These are phyloP conservation scores for Maniola hyperantus DNA, from an alignment of 2,888 invertebrate species.

Conservation along the genomic window DNA sequence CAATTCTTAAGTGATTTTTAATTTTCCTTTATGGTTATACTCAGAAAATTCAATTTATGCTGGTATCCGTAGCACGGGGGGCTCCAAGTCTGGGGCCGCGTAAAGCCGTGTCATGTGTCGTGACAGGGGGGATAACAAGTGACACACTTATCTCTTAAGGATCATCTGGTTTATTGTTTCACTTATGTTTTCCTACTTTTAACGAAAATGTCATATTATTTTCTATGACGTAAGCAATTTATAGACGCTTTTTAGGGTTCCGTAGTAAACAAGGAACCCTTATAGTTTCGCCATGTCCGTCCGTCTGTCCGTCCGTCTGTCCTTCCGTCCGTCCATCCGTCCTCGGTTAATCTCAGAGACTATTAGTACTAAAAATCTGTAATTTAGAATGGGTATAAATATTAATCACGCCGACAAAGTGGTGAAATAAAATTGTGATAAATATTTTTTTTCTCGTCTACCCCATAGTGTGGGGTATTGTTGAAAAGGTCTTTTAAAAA, in stretches of 20 bases:
- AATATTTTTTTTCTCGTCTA: too few species aligned
- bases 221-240: not conserved
- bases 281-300: too few species aligned
- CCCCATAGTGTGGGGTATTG: too few species aligned
- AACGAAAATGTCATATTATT: not conserved
- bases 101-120: constrained; percentile 32
- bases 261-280: too few species aligned
- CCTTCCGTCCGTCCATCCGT: too few species aligned
- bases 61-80: constrained; percentile 17
- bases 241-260: not conserved
- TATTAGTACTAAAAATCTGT: too few species aligned
- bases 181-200: constrained; percentile 28
- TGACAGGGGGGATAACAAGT: constrained; percentile 40
- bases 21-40: not conserved
- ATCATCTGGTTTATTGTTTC: constrained; percentile 41
- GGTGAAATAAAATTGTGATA: too few species aligned
- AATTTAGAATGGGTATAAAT: too few species aligned
- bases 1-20: not conserved
- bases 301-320: too few species aligned
- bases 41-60: constrained; percentile 14
- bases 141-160: constrained; percentile 39
- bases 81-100: constrained; percentile 18
- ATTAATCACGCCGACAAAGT: too few species aligned
- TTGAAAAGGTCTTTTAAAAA: too few species aligned
- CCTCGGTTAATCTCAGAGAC: too few species aligned